A percentile compares a stretch with the other conserved stretches of the same genome.
phyloP scores from a whole-genome alignment of 1,140 invertebrate genomes.

The Penaeus vannamei region DNA sequence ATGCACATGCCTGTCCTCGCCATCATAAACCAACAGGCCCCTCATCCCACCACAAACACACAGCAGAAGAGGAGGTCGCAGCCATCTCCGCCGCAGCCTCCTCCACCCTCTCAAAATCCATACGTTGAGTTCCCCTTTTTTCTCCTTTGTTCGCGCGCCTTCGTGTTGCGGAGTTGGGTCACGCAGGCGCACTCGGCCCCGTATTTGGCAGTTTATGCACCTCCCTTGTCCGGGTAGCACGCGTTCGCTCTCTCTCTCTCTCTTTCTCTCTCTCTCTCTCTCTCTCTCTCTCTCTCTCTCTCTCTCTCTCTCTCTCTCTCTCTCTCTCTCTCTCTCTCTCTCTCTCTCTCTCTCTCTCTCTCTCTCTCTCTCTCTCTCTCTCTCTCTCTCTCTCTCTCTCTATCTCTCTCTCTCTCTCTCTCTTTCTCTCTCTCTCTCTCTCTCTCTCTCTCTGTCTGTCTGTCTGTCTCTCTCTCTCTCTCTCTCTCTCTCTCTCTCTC shows the following conservation, averaged over 20 bases:
- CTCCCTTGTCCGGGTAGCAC: too few species aligned
- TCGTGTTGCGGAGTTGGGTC: too few species aligned
- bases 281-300: background rate
- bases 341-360: background rate
- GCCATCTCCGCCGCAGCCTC: too few species aligned
- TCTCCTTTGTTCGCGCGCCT: too few species aligned
- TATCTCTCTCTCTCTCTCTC: conserved; percentile 17
- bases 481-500: conserved; percentile 8
- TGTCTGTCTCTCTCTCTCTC: conserved; percentile 3
- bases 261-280: too few species aligned
- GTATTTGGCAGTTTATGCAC: too few species aligned
- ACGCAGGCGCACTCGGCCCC: too few species aligned
- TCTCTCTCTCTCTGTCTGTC: background rate
- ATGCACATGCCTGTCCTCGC: background rate
- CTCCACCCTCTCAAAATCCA: too few species aligned
- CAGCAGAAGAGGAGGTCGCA: too few species aligned
- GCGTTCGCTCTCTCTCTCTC: too few species aligned
- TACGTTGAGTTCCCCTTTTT: too few species aligned
- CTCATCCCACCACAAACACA: background rate
- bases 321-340: background rate
- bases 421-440: background rate
- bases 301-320: background rate
- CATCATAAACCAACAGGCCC: background rate
- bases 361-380: background rate
- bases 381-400: conserved; percentile 5